A percentile compares a stretch with the other conserved stretches of the same genome.
Conservation (phyloP, 2,113 vertebrate genomes). For the Misgurnus mizolepis region DNA sequence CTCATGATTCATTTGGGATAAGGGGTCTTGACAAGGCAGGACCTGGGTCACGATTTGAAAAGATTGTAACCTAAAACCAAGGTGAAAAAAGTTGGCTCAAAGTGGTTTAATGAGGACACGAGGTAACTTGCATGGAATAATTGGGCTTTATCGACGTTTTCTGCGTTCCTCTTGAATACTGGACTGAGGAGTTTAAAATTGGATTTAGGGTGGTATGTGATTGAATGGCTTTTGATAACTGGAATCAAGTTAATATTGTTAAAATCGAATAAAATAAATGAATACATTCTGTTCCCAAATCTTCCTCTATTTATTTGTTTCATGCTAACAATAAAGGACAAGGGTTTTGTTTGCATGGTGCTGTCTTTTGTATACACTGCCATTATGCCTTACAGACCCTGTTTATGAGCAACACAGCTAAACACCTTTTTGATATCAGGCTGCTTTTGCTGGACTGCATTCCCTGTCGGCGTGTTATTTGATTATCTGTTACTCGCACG, state of each 20-base stretch:
- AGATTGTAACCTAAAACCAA: slow-evolving; percentile 80
- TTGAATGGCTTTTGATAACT: slow-evolving; percentile 41
- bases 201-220: not conserved
- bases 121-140: slow-evolving; percentile 80
- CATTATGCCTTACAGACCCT: slow-evolving; percentile 16
- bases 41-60: slow-evolving; percentile 74
- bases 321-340: slow-evolving; percentile 3
- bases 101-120: slow-evolving; percentile 76
- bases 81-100: slow-evolving; percentile 75
- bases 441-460: not conserved
- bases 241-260: slow-evolving; percentile 21
- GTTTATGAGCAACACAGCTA: slow-evolving; percentile 3
- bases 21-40: slow-evolving; percentile 79
- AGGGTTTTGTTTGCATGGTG: slow-evolving; percentile 13
- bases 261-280: not conserved
- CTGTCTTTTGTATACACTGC: not conserved
- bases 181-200: not conserved
- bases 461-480: slow-evolving; percentile 11
- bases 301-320: not conserved
- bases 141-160: slow-evolving; percentile 73
- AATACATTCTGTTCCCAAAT: not conserved
- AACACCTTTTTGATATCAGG: slow-evolving; percentile 29
- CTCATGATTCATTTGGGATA: slow-evolving; percentile 83
- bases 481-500: slow-evolving; percentile 31
- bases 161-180: slow-evolving; percentile 58